Evolutionary conservation across 2,113 vertebrate genomes (phyloP).

Genomic region (Choloepus hoffmanni): DNA sequence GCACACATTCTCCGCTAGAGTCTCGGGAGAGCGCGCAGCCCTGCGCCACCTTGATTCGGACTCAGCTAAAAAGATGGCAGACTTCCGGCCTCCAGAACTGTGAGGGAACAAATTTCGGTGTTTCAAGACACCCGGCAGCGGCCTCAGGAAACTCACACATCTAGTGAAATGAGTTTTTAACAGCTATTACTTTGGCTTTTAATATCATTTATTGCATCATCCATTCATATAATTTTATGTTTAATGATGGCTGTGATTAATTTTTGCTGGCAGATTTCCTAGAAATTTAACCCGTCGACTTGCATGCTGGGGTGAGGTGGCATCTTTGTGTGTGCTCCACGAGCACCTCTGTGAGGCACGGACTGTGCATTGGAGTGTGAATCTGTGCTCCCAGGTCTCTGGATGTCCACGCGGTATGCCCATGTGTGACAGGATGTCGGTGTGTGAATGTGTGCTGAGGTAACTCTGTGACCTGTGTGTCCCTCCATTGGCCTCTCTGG

Average conservation of each 20-base stretch:
- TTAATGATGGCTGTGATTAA: background rate
- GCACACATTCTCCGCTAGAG: too few relatives aligned
- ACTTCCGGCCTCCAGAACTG: too few relatives aligned
- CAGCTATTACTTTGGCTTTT: background rate
- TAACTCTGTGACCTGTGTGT: background rate
- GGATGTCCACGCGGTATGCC: background rate
- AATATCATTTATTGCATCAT: background rate
- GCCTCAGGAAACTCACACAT: too few relatives aligned
- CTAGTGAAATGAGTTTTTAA: background rate
- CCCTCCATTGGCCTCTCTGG: too few relatives aligned
- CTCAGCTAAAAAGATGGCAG: too few relatives aligned
- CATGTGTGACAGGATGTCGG: background rate
- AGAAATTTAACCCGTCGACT: background rate
- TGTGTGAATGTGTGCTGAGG: background rate
- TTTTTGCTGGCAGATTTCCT: background rate
- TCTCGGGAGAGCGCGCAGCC: too few relatives aligned
- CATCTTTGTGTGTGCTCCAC: too few relatives aligned
- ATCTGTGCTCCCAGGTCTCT: background rate
- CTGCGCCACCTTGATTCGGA: too few relatives aligned
- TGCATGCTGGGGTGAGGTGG: rapidly evolving
- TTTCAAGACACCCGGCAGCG: too few relatives aligned
- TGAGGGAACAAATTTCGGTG: too few relatives aligned
- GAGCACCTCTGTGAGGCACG: too few relatives aligned
- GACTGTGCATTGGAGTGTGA: background rate
- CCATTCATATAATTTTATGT: background rate